These are phyloP conservation scores for Petroica traversi DNA, from an alignment of 2,113 vertebrate genomes.

Conservation along the genomic window DNA sequence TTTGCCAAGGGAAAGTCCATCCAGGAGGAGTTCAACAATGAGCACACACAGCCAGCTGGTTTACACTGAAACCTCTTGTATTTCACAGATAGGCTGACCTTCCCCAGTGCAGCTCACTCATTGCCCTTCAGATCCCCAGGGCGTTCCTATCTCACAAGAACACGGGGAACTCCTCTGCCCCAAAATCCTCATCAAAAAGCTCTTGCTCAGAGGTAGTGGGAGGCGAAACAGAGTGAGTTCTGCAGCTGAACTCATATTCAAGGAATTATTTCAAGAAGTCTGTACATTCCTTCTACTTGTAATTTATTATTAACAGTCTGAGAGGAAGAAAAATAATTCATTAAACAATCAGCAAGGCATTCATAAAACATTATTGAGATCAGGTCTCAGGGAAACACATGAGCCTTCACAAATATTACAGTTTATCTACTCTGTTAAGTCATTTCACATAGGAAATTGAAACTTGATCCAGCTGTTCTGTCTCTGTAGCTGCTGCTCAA, in stretches of 20 bases:
- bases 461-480: constrained; percentile 48
- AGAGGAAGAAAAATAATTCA: constrained; percentile 58
- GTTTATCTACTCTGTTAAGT: constrained; percentile 60
- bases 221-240: neutral
- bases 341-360: constrained; percentile 50
- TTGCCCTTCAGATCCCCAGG: neutral
- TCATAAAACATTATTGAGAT: constrained; percentile 49
- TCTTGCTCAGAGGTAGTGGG: neutral
- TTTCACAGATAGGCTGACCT: neutral
- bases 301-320: constrained; percentile 41
- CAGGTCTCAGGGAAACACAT: constrained; percentile 37
- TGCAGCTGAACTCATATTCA: neutral
- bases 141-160: neutral
- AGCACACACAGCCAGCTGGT: neutral
- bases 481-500: constrained; percentile 25
- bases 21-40: neutral
- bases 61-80: neutral
- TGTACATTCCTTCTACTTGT: neutral
- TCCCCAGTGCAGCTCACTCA: accelerated
- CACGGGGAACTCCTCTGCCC: neutral
- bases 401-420: constrained; percentile 49
- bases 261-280: constrained; percentile 15
- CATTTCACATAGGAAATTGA: constrained; percentile 48
- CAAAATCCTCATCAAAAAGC: neutral
- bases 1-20: neutral